Evolutionary conservation across 2,888 invertebrate genomes (phyloP).

Genomic region (Himalopsyche tibetana): DNA sequence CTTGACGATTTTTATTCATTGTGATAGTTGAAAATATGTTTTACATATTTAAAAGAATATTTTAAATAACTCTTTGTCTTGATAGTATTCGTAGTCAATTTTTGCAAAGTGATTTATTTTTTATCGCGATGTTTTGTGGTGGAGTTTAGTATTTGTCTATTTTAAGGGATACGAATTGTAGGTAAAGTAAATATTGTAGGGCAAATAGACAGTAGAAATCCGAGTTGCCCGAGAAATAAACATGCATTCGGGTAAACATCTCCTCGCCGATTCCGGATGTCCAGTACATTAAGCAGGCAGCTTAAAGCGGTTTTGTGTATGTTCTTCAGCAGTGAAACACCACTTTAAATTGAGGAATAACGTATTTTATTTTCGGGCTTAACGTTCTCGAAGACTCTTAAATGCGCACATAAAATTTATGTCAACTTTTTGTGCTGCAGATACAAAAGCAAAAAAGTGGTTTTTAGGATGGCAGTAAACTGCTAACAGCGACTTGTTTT

Average conservation of each 20-base stretch:
- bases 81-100: too few relatives aligned
- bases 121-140: too few relatives aligned
- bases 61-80: too few relatives aligned
- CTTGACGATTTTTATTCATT: too few relatives aligned
- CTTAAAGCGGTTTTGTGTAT: conserved; percentile 45
- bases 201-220: conserved; percentile 23
- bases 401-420: conserved; percentile 35
- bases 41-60: too few relatives aligned
- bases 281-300: conserved; percentile 53
- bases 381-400: conserved; percentile 46
- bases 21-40: too few relatives aligned
- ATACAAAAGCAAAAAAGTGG: conserved; percentile 18
- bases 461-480: conserved; percentile 12
- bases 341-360: conserved; percentile 31
- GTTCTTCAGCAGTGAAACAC: conserved; percentile 16
- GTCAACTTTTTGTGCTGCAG: conserved; percentile 21
- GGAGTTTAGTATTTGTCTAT: too few relatives aligned
- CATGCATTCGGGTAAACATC: conserved; percentile 52
- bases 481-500: conserved; percentile 10
- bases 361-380: conserved; percentile 32
- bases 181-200: conserved; percentile 1
- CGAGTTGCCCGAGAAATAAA: conserved; percentile 42
- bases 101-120: too few relatives aligned
- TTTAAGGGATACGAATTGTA: background rate
- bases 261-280: conserved; percentile 45